A percentile compares a stretch with the other conserved stretches of the same genome.
These are phyloP conservation scores for Paracanthobrama guichenoti DNA, from an alignment of 2,113 vertebrate genomes.

Conservation along the genomic window DNA sequence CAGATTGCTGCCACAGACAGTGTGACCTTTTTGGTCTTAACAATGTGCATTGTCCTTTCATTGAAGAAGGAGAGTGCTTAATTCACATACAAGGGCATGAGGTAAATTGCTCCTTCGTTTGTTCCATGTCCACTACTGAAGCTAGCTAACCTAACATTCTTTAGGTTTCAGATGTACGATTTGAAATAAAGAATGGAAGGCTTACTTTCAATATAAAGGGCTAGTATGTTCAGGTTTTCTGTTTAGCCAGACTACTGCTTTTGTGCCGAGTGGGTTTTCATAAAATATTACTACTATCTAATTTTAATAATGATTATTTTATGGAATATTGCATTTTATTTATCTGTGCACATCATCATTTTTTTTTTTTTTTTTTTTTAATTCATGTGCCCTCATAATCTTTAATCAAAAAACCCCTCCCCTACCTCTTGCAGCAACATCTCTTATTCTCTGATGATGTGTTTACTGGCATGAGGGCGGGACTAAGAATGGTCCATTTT, in stretches of 20 bases:
- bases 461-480: too few species aligned
- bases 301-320: too few species aligned
- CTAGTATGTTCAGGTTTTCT: background rate
- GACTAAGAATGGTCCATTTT: too few species aligned
- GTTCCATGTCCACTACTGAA: background rate
- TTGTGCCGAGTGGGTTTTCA: background rate
- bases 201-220: background rate
- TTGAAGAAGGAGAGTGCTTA: slow-evolving; percentile 29
- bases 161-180: slow-evolving; percentile 2
- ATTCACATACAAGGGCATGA: slow-evolving; percentile 45
- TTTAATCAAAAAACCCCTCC: too few species aligned
- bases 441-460: too few species aligned
- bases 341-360: too few species aligned
- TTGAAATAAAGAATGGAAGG: slow-evolving; percentile 7
- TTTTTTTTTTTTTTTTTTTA: too few species aligned
- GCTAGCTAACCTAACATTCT: too few species aligned
- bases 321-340: too few species aligned
- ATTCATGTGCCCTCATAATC: too few species aligned
- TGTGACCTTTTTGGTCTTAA: slow-evolving; percentile 47
- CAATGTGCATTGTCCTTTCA: slow-evolving; percentile 33
- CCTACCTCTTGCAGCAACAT: too few species aligned
- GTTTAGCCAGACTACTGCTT: slow-evolving; percentile 14
- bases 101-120: slow-evolving; percentile 29
- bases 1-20: slow-evolving; percentile 41
- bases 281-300: too few species aligned